phyloP scores from a whole-genome alignment of 2,113 vertebrate genomes.

The Cepphus grylle region DNA sequence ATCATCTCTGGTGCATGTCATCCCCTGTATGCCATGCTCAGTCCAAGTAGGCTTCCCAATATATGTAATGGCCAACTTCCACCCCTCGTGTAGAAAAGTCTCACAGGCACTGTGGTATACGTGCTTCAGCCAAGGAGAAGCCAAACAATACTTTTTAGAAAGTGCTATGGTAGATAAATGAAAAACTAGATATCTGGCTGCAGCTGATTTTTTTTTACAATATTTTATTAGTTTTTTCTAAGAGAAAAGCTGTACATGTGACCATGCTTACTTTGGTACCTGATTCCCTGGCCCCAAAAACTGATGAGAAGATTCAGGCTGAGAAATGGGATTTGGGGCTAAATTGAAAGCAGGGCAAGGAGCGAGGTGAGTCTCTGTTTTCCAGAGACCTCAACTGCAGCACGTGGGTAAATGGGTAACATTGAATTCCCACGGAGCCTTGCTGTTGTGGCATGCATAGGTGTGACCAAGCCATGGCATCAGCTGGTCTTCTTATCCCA shows the following conservation, averaged over 20 bases:
- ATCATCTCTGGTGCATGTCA: background rate
- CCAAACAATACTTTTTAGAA: background rate
- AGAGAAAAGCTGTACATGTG: background rate
- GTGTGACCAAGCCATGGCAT: background rate
- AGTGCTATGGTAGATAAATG: accelerated
- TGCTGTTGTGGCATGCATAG: accelerated
- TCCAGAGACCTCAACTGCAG: background rate
- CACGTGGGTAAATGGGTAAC: background rate
- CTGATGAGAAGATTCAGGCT: background rate
- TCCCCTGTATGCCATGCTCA: background rate
- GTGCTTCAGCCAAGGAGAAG: background rate
- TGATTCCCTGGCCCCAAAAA: background rate
- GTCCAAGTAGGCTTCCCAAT: background rate
- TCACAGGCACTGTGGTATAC: background rate
- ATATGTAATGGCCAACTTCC: background rate
- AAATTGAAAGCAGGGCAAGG: background rate
- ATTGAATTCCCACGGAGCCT: background rate
- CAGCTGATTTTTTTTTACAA: background rate
- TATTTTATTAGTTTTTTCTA: background rate
- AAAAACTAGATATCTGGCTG: background rate
- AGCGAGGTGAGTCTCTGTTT: background rate
- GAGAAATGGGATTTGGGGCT: background rate
- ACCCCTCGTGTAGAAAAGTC: background rate
- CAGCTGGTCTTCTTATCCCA: background rate
- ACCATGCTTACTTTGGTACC: background rate